Evolutionary conservation across 2,797 vertebrate genomes (phyloP).

Genomic region (Tiaroga cobitis): DNA sequence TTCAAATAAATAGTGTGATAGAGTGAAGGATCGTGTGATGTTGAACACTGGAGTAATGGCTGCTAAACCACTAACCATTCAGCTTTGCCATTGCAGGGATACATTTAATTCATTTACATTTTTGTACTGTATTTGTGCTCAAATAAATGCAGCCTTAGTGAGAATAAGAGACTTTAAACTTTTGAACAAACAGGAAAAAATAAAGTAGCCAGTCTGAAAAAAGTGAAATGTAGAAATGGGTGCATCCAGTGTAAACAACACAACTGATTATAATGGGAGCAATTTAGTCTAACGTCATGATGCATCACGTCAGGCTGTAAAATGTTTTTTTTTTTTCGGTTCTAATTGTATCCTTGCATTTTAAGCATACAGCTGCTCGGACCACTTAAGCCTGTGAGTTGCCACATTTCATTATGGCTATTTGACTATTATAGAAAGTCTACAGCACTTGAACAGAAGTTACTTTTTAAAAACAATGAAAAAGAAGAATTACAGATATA

Average conservation of each 20-base stretch:
- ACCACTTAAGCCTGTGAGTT: background rate
- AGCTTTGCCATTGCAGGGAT: background rate
- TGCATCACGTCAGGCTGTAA: background rate
- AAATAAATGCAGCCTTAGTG: background rate
- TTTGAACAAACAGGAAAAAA: background rate
- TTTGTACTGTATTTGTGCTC: background rate
- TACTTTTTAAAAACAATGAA: background rate
- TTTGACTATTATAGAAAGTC: background rate
- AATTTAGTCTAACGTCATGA: background rate
- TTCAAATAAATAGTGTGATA: background rate
- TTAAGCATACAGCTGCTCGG: background rate
- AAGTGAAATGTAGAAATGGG: background rate
- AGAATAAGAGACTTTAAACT: background rate
- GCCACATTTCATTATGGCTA: background rate
- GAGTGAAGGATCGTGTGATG: no score
- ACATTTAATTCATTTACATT: background rate
- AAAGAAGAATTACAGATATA: conserved; percentile 16
- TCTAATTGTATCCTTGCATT: conserved; percentile 1
- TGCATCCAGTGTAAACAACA: background rate
- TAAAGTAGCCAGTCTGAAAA: background rate
- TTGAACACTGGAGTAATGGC: background rate
- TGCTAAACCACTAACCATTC: background rate
- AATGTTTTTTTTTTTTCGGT: background rate
- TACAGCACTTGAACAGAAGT: conserved; percentile 6
- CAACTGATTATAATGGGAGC: background rate